phyloP scores from a whole-genome alignment of 2,113 vertebrate species.

The Chinchilla lanigera region DNA sequence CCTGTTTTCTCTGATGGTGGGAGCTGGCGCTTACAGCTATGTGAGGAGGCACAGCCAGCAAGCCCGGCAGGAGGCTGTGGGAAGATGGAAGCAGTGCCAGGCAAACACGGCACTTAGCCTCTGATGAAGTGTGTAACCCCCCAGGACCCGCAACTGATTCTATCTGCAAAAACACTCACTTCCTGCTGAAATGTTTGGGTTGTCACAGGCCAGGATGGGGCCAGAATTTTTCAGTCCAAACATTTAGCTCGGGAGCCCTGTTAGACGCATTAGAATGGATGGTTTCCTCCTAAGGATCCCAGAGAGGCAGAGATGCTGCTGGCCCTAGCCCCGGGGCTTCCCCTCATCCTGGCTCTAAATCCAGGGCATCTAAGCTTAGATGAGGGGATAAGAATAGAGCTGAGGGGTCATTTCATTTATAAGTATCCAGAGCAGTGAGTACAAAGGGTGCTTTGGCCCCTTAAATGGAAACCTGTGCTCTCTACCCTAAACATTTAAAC shows the following conservation, averaged over 20 bases:
- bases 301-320: not conserved
- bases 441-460: not conserved
- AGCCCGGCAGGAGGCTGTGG: not conserved
- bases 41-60: not conserved
- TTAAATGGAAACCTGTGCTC: not conserved
- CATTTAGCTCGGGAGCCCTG: not conserved
- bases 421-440: not conserved
- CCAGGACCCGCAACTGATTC: slow-evolving; percentile 33
- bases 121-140: slow-evolving; percentile 61
- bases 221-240: slow-evolving; percentile 63
- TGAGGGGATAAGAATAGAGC: not conserved
- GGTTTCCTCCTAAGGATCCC: not conserved
- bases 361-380: not conserved
- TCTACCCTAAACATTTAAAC: not conserved
- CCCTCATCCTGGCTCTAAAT: not conserved
- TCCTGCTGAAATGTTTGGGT: slow-evolving; percentile 67
- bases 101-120: slow-evolving; percentile 49
- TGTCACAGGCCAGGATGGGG: not conserved
- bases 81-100: not conserved
- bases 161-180: slow-evolving; percentile 69
- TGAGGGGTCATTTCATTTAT: not conserved
- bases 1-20: not conserved
- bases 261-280: not conserved
- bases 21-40: not conserved
- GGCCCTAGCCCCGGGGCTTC: not conserved